Percentiles rank a stretch among this genome's conserved stretches.
These are phyloP conservation scores for Epinephelus moara DNA, from an alignment of 2,113 vertebrate genomes.

Conservation along the genomic window DNA sequence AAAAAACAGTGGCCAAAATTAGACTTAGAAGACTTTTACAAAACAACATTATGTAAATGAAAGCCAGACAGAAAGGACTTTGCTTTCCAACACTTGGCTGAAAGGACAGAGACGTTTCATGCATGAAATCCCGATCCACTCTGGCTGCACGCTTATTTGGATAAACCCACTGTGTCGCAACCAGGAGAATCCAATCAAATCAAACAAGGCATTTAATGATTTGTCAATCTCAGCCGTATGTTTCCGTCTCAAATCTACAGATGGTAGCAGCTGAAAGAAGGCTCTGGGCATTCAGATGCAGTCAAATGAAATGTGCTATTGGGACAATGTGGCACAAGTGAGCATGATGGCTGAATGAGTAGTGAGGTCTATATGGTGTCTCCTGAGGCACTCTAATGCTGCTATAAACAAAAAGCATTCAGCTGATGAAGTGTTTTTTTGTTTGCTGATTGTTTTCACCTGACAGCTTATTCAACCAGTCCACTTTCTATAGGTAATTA, in stretches of 20 bases:
- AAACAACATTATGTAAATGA: slow-evolving; percentile 50
- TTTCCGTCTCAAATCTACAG: slow-evolving; percentile 24
- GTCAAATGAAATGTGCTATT: not conserved
- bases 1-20: slow-evolving; percentile 14
- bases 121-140: slow-evolving; percentile 49
- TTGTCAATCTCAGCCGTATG: slow-evolving; percentile 11
- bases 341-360: not conserved
- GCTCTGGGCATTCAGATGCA: not conserved
- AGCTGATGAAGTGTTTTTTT: not conserved
- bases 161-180: slow-evolving; percentile 35
- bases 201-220: slow-evolving; percentile 57
- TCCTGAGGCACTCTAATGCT: not conserved
- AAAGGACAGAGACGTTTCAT: slow-evolving; percentile 17
- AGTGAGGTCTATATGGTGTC: not conserved
- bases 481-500: not conserved
- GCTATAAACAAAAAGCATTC: not conserved
- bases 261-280: slow-evolving; percentile 15
- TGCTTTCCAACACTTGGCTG: slow-evolving; percentile 17
- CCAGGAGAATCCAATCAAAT: slow-evolving; percentile 50
- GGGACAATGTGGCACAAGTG: not conserved
- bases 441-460: not conserved
- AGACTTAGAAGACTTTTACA: slow-evolving; percentile 16
- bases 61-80: slow-evolving; percentile 37
- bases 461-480: not conserved
- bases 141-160: slow-evolving; percentile 35